Evolutionary conservation across 2,797 vertebrate genomes (phyloP).

Genomic region (Lutjanus argentimaculatus): DNA sequence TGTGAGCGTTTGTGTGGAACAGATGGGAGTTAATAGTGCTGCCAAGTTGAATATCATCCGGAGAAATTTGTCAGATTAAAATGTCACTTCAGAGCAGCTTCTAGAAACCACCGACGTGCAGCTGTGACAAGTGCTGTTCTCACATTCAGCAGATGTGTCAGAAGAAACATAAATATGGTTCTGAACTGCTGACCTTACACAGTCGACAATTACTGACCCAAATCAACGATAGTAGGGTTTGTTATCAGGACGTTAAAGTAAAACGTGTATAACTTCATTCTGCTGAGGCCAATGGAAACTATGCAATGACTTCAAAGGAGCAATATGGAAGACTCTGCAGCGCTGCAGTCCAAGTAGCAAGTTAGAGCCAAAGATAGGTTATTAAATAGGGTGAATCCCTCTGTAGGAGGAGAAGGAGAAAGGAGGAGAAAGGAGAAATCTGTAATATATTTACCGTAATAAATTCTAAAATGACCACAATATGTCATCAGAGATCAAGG

Average conservation of each 20-base stretch:
- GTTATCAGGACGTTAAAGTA: neutral
- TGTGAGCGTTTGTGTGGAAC: constrained; percentile 34
- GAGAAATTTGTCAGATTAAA: constrained; percentile 62
- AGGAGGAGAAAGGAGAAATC: too few relatives aligned
- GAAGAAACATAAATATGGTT: constrained; percentile 19
- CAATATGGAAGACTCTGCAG: too few relatives aligned
- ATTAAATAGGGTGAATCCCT: too few relatives aligned
- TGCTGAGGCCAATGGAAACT: neutral
- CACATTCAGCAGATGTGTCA: constrained; percentile 38
- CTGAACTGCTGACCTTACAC: constrained; percentile 17
- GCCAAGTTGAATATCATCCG: constrained; percentile 54
- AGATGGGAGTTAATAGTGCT: constrained; percentile 48
- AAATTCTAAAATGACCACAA: too few relatives aligned
- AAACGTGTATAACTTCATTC: neutral
- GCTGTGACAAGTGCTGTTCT: constrained; percentile 45
- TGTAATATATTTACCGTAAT: too few relatives aligned
- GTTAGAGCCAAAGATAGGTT: too few relatives aligned
- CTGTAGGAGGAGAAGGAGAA: too few relatives aligned
- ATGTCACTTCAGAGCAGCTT: constrained; percentile 57
- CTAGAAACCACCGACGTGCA: constrained; percentile 41
- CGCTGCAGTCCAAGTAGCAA: too few relatives aligned
- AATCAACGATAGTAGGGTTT: neutral
- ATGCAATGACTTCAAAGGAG: neutral
- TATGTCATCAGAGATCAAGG: too few relatives aligned
- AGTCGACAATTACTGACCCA: neutral